phyloP scores from a whole-genome alignment of 2,888 invertebrate genomes.

The Heliconius ethilla region DNA sequence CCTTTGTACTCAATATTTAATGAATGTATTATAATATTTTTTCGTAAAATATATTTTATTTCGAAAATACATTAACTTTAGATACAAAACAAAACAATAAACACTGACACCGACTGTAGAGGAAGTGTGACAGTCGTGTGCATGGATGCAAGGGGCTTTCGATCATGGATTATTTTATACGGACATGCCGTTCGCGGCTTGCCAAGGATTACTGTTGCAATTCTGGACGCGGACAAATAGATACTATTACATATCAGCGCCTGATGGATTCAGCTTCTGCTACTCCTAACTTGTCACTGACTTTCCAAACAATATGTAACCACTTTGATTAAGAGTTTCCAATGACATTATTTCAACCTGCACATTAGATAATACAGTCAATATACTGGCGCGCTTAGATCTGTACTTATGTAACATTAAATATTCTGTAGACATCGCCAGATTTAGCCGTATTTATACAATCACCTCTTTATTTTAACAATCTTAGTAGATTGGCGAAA shows the following conservation, averaged over 20 bases:
- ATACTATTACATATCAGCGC: conserved; percentile 67
- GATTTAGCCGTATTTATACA: conserved; percentile 36
- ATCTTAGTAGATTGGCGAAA: conserved; percentile 59
- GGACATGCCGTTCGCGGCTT: conserved; percentile 71
- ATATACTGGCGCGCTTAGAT: conserved; percentile 11
- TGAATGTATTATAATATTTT: background rate
- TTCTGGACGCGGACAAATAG: conserved; percentile 74
- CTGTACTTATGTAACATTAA: background rate
- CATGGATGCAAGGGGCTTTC: conserved; percentile 48
- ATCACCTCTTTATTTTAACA: conserved; percentile 45
- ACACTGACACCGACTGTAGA: conserved; percentile 23
- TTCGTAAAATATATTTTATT: background rate
- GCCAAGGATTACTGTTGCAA: conserved; percentile 79
- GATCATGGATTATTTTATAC: conserved; percentile 62
- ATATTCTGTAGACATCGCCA: conserved; percentile 31
- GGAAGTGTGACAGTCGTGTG: conserved; percentile 49
- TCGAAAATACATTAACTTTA: background rate
- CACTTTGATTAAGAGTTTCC: conserved; percentile 30
- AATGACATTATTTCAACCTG: conserved; percentile 20
- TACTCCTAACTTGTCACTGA: conserved; percentile 42
- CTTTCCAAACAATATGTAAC: conserved; percentile 43
- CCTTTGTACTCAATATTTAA: background rate
- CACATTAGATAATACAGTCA: background rate
- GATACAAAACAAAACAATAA: conserved; percentile 27
- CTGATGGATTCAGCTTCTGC: conserved; percentile 66